Conservation (phyloP, 2,113 vertebrate genomes). For the Fulica atra region DNA sequence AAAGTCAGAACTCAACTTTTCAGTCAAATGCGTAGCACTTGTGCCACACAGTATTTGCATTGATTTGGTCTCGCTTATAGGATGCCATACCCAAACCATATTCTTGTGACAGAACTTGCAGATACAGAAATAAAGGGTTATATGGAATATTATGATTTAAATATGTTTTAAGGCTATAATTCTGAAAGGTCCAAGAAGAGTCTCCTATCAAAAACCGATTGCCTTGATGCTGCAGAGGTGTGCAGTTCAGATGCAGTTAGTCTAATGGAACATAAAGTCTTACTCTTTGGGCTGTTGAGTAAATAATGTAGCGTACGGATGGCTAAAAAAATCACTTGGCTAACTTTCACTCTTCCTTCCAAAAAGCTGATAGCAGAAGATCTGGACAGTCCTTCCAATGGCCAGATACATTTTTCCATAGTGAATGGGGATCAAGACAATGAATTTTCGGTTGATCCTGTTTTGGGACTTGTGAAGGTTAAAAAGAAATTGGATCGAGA, state of each 20-base stretch:
- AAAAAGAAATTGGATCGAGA: conserved; percentile 95
- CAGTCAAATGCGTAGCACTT: not conserved
- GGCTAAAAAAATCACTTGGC: not conserved
- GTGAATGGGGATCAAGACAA: conserved; percentile 88
- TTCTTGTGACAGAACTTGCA: not conserved
- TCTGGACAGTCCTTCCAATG: conserved; percentile 88
- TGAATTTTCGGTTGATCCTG: conserved; percentile 91
- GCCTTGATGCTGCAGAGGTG: not conserved
- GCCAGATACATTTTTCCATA: conserved; percentile 89
- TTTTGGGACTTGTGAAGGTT: conserved; percentile 89
- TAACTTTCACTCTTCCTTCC: conserved; percentile 25
- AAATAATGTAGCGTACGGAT: not conserved
- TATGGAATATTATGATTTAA: not conserved
- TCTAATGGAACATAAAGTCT: not conserved
- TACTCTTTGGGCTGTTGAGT: not conserved
- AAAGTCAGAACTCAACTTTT: not conserved
- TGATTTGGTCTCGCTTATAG: not conserved
- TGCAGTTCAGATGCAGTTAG: not conserved
- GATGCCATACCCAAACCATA: not conserved
- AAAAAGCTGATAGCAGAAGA: conserved; percentile 92
- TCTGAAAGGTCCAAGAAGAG: not conserved
- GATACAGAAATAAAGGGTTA: not conserved
- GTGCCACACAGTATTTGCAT: not conserved
- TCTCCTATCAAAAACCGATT: not conserved
- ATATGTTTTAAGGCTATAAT: not conserved